These are phyloP conservation scores for Aromia moschata DNA, from an alignment of 2,888 invertebrate species.

Conservation along the genomic window DNA sequence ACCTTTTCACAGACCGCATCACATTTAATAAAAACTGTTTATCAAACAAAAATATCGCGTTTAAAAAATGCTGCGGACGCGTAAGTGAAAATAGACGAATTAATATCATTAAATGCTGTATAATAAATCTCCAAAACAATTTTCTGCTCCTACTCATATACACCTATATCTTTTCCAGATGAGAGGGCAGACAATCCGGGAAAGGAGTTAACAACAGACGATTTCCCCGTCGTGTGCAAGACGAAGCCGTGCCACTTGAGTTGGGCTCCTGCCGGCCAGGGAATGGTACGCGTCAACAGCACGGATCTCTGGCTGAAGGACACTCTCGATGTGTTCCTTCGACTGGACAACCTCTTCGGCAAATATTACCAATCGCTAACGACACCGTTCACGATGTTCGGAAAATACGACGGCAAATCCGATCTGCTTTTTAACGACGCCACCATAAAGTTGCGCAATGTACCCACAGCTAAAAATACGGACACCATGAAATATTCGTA, in stretches of 20 bases:
- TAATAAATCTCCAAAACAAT: no score
- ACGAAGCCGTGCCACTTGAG: conserved; percentile 69
- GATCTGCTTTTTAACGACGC: conserved; percentile 75
- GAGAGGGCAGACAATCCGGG: conserved; percentile 59
- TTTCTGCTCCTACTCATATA: no score
- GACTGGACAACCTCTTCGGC: conserved; percentile 77
- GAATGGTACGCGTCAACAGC: conserved; percentile 70
- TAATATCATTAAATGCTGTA: no score
- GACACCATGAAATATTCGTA: conserved; percentile 54
- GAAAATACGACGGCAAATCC: conserved; percentile 70
- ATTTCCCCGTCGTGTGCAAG: conserved; percentile 70
- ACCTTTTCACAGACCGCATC: no score
- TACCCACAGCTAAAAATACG: conserved; percentile 53
- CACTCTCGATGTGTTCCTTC: conserved; percentile 74
- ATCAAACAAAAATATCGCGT: no score
- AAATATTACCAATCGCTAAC: conserved; percentile 67
- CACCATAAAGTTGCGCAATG: conserved; percentile 58
- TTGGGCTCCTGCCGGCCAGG: conserved; percentile 75
- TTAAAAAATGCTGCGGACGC: no score
- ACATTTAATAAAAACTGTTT: no score
- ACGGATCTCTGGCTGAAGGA: conserved; percentile 71
- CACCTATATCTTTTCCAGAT: conserved; percentile 57
- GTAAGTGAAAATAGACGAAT: no score
- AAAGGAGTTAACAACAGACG: conserved; percentile 52
- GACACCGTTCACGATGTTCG: conserved; percentile 76